Base-by-base conservation (phyloP, 2,888 invertebrate genomes). In the Apantesis nais region DNA sequence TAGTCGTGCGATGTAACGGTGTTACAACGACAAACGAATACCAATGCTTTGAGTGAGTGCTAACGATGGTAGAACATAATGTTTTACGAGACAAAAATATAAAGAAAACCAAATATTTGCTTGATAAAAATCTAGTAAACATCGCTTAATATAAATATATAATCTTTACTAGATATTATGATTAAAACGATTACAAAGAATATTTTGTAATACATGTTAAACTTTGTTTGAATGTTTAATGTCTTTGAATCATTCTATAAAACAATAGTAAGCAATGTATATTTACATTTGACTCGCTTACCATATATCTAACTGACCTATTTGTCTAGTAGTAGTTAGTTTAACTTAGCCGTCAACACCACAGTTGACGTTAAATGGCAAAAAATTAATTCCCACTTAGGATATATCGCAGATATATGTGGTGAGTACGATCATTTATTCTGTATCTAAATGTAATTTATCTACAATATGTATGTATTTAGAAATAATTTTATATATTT, bases 1-100 rank as follows among this genome's bases (percentile, higher is more conserved):
- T 76, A 73, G 73, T 81, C 79, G 77, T 68, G 68, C 79, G 79
- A 74, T 77, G 73, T 82, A 82, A 83, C 85, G 83, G 80, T 78
- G 77, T 70, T 72, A 67, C 67, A 69, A 75, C 80, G 70, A 79
- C 70, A 72, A 58, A 74, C 65, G 70, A 77, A 82, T 82, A 76
- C 78, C 73, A 62, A 75, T 73, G 63, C 62, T 68, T 66, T 66
- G 67, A 61, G 67, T 72, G 60, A 62, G 37, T 41, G 55, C 55
- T 55, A 55, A 19, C 16, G 11, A 44, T 44, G 61, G 34, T 41
- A 62, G 31, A 31, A 19, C 19, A 44, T 34, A 44, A 60, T 69
- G 44, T 62, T 22, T 63, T 52, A 63, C 14, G 14, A 68, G 39
- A 62, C 31, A 44, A 55, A 55, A 29, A 52, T 58, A 11, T 58